Base-by-base conservation (phyloP, 2,888 invertebrate species). In the Callimorpha dominula region DNA sequence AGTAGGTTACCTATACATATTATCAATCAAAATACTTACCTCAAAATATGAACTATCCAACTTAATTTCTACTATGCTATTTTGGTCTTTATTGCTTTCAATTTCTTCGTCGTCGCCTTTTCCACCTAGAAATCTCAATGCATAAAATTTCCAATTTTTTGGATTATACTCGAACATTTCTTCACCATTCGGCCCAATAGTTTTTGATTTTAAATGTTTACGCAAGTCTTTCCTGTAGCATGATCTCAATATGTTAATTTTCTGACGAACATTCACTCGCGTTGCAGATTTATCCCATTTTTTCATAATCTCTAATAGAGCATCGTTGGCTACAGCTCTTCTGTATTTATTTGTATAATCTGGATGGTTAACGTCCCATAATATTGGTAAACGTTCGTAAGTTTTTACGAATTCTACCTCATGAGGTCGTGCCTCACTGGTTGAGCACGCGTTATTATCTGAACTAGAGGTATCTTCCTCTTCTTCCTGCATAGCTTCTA, bases 241-340 rank as follows among this genome's bases (percentile, higher is more conserved):
- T 11, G 88, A 88, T n/a, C 90, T 81, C 65, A 89, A 54, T 71
- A 83, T 82, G 62, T 90, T 90, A 73, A 90, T 89, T 83, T 90
- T 89, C 65, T 84, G 84, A 20, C 88, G 84, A 15, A 89, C 88
- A 63, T 74, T 80, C 63, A 73, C 72, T 46, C 83, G 72, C 8
- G 83, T 87, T 0, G 89, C 88, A 6, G 69, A 70, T 0, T 82
- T 85, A 71, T 85, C 78, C 72, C 81, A 81, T 64, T 81, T 83
- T 71, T 80, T 82, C 50, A 88, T 75, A 57, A 87, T 79, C 63
- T 81, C 71, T 69, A 88, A 70, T 42, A 89, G 75, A 43, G 74
- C 46, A 66, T 89, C 87, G 62, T 80, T 72, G 0, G 83, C 87
- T 42, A 73, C 67, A 73, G 82, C 86, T 57, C 89, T 81, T 78